These are phyloP conservation scores for Thomomys bottae DNA, from an alignment of 2,113 vertebrate species.

Conservation along the genomic window DNA sequence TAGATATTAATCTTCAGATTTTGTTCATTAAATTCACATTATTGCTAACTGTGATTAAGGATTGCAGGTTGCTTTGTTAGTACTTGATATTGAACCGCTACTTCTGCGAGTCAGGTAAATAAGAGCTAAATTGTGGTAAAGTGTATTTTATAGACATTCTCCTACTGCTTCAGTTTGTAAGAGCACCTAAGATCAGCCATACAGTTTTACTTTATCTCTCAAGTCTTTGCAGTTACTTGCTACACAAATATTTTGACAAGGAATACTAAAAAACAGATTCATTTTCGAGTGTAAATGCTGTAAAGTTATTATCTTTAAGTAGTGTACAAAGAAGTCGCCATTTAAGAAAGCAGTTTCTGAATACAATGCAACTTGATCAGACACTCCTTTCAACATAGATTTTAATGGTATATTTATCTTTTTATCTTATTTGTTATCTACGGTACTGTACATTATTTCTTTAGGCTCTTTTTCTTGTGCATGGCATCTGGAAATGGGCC, in stretches of 20 bases:
- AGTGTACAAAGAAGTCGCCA: neutral
- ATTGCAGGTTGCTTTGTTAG: slow-evolving; percentile 21
- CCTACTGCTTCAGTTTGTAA: neutral
- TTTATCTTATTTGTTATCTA: slow-evolving; percentile 17
- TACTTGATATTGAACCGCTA: slow-evolving; percentile 11
- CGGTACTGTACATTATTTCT: neutral
- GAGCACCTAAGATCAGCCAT: neutral
- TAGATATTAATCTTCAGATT: slow-evolving; percentile 30
- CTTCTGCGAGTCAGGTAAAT: neutral
- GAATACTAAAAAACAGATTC: neutral
- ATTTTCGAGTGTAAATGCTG: slow-evolving; percentile 3
- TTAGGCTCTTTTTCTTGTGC: neutral
- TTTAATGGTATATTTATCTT: slow-evolving; percentile 32
- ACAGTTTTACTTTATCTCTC: neutral
- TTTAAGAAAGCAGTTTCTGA: too few species aligned
- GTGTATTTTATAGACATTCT: neutral
- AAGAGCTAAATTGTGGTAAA: neutral
- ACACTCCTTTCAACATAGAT: neutral
- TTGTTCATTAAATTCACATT: slow-evolving; percentile 23
- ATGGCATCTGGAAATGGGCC: neutral
- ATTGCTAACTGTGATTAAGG: neutral
- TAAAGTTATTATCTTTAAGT: neutral
- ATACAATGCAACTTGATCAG: neutral
- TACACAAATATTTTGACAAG: slow-evolving; percentile 25
- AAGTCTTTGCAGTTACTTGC: neutral